Base-by-base conservation (phyloP, 2,113 vertebrate genomes). In the Dascyllus trimaculatus region DNA sequence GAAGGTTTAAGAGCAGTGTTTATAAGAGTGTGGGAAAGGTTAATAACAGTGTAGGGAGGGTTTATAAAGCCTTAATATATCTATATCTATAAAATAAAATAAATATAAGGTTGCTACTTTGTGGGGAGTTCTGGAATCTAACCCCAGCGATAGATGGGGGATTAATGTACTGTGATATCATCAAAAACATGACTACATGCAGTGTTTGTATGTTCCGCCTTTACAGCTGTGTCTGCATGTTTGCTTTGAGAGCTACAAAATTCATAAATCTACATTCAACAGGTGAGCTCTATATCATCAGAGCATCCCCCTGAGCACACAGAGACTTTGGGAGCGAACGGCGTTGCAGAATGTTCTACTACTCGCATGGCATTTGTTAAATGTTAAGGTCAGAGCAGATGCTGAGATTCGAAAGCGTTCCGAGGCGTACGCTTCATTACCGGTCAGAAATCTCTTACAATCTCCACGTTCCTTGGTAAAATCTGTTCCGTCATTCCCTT, bases 181-280 rank as follows among this genome's bases (percentile, higher is more conserved):
- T 5, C 2, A 29, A 29, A 29, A 29, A 29, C 17, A 15, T 17
- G 45, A 18, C 4, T 48, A 48, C 18, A 15, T 48, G 45, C 17
- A 18, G 45, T 17, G 17, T 5, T 48, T 48, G 4, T 48, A 48
- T 48, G 45, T 35, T 35, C 1, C 6, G 32, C 32, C 58, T 56
- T 35, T 17, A 43, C 8, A 10, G 32, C 6, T 35, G 8, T 26
- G 46, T 53, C 52, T 29, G 29, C 49, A 19, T 62, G 45, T 59
- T 69, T 63, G 4, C 26, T 63, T 62, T 66, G 63, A 65, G 65
- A 75, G 49, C 71, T 65, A 24, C 69, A 35, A 73, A 80, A 19
- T 40, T 25, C 71, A 81, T 75, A 64, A 70, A 70, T 63, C 21
- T 51, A 25, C 10, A 24, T 75, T 84, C 19, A 67, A 24, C 22